Conservation (phyloP, 1,140 invertebrate species). For the Magallana gigas region DNA sequence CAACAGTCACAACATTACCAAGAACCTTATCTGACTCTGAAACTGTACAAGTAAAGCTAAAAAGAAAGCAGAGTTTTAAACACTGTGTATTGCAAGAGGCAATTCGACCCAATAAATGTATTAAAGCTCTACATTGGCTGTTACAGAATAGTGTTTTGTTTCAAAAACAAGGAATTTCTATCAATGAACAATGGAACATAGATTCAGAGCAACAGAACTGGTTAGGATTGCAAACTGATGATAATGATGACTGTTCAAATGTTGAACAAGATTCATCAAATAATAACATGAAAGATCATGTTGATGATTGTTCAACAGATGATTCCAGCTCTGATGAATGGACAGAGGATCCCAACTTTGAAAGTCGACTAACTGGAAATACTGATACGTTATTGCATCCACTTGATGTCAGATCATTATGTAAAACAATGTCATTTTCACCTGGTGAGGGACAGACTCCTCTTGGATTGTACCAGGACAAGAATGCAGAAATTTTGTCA, state of each 20-base stretch:
- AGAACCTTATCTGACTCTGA: constrained; percentile 23
- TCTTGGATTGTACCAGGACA: constrained; percentile 55
- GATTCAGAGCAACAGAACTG: not conserved
- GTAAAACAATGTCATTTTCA: not conserved
- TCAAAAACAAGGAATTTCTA: constrained; percentile 20
- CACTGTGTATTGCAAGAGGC: constrained; percentile 28
- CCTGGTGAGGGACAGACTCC: constrained; percentile 55
- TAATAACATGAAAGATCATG: too few species aligned
- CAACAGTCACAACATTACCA: constrained; percentile 46
- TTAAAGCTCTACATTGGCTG: constrained; percentile 41
- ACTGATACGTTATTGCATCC: not conserved
- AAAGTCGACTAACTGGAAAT: constrained; percentile 35
- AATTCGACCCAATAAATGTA: constrained; percentile 42
- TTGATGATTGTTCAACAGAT: not conserved
- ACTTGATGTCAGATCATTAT: not conserved
- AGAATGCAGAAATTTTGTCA: constrained; percentile 54
- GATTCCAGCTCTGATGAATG: too few species aligned
- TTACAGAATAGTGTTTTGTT: constrained; percentile 46
- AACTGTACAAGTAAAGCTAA: constrained; percentile 42
- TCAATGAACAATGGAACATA: constrained; percentile 39
- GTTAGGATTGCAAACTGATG: not conserved
- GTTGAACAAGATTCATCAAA: not conserved
- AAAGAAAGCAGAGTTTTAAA: constrained; percentile 38
- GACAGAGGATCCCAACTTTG: not conserved
- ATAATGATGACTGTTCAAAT: not conserved